These are phyloP conservation scores for Aphidius gifuensis DNA, from an alignment of 1,140 invertebrate species.

Conservation along the genomic window DNA sequence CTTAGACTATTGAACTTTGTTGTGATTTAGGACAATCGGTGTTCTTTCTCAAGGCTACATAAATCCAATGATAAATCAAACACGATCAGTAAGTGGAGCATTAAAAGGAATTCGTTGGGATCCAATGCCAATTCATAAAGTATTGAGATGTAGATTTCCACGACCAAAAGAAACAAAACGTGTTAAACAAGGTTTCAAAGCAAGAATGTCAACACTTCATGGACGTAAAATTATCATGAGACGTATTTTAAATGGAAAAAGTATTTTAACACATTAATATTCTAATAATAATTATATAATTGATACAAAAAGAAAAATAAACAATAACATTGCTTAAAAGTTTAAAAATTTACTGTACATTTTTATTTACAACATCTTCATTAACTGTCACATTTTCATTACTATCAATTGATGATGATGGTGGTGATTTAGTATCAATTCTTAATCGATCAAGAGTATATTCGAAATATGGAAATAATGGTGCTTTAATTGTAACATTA, in stretches of 20 bases:
- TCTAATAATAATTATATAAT: slow-evolving; percentile 18
- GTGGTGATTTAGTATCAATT: slow-evolving; percentile 28
- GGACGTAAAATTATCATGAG: slow-evolving; percentile 71
- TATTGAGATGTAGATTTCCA: slow-evolving; percentile 68
- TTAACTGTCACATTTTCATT: background rate
- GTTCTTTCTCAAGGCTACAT: background rate
- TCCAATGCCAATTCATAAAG: slow-evolving; percentile 46
- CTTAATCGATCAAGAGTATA: slow-evolving; percentile 45
- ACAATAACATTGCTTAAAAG: slow-evolving; percentile 10
- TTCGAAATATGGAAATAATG: slow-evolving; percentile 41
- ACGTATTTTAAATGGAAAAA: slow-evolving; percentile 70
- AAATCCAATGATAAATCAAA: background rate
- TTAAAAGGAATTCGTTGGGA: slow-evolving; percentile 16
- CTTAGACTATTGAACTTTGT: no score
- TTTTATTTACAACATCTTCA: slow-evolving; percentile 9
- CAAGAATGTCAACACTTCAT: slow-evolving; percentile 64
- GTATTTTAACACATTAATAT: slow-evolving; percentile 66
- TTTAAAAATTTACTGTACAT: slow-evolving; percentile 11
- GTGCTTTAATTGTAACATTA: slow-evolving; percentile 41
- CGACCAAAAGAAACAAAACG: slow-evolving; percentile 68
- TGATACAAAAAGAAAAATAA: slow-evolving; percentile 11
- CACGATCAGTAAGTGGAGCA: background rate
- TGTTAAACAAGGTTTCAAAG: slow-evolving; percentile 68
- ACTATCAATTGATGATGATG: background rate
- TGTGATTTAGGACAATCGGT: no score